Evolutionary conservation across 2,113 vertebrate genomes (phyloP).

Genomic region (Mus spicilegus): DNA sequence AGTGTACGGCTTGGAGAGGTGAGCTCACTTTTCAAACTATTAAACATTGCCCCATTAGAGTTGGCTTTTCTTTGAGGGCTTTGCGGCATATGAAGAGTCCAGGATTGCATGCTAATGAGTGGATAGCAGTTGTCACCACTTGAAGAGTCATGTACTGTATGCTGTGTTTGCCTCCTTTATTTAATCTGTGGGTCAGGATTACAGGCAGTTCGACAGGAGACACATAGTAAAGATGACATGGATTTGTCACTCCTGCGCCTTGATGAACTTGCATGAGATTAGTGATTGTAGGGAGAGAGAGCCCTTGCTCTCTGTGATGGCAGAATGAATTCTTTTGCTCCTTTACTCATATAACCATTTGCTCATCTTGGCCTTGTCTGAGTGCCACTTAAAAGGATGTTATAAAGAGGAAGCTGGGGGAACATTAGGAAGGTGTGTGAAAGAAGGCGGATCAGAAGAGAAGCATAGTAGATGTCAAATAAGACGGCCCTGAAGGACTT

Average conservation of each 20-base stretch:
- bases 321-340: neutral
- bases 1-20: neutral
- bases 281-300: neutral
- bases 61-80: neutral
- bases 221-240: neutral
- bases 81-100: neutral
- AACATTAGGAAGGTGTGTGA: neutral
- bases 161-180: neutral
- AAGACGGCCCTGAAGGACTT: neutral
- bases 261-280: neutral
- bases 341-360: neutral
- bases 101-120: neutral
- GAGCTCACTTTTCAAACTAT: slow-evolving; percentile 40
- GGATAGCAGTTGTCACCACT: neutral
- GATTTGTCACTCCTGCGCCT: neutral
- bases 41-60: neutral
- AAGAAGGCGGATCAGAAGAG: neutral
- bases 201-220: neutral
- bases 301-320: neutral
- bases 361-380: neutral
- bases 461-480: neutral
- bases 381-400: neutral
- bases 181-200: neutral
- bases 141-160: neutral
- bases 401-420: neutral